Percentiles rank a stretch among this genome's conserved stretches.
Evolutionary conservation across 1,140 invertebrate species (phyloP).

Genomic region (Heterodera schachtii): DNA sequence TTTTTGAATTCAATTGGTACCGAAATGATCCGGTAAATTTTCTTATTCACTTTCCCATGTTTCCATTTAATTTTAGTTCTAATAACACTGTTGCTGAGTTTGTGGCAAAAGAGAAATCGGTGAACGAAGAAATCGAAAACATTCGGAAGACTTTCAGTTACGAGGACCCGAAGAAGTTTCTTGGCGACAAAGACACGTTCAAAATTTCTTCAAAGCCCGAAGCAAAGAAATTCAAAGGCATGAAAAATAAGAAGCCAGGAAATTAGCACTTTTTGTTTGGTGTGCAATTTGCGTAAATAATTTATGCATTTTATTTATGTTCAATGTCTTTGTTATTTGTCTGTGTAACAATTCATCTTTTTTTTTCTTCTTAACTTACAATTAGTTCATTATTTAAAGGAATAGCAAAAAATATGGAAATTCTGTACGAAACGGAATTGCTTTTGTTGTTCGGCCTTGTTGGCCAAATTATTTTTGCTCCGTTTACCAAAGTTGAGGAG

Average conservation of each 20-base stretch:
- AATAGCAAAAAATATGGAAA: neutral
- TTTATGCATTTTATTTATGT: too few relatives aligned
- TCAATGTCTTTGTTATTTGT: too few relatives aligned
- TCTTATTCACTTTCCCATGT: neutral
- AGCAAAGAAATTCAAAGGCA: neutral
- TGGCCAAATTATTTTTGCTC: slow-evolving; percentile 82
- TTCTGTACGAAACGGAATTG: slow-evolving; percentile 46
- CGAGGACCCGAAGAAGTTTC: neutral
- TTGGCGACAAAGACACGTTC: neutral
- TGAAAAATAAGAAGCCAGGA: neutral
- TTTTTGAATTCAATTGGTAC: slow-evolving; percentile 2
- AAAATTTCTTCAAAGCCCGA: neutral
- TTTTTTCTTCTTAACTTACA: too few relatives aligned
- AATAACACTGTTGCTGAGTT: slow-evolving; percentile 1
- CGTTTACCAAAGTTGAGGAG: slow-evolving; percentile 98
- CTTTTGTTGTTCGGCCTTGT: slow-evolving; percentile 54
- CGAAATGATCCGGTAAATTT: slow-evolving; percentile 6
- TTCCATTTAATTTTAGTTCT: slow-evolving; percentile 3
- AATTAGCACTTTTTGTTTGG: neutral
- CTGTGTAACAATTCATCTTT: too few relatives aligned
- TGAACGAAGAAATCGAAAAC: slow-evolving; percentile 5
- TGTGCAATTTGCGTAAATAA: too few relatives aligned
- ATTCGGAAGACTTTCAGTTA: slow-evolving; percentile 1
- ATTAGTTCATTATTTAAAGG: too few relatives aligned
- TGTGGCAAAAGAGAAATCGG: slow-evolving; percentile 1